These are phyloP conservation scores for Lathamus discolor DNA, from an alignment of 2,113 vertebrate genomes.

Conservation along the genomic window DNA sequence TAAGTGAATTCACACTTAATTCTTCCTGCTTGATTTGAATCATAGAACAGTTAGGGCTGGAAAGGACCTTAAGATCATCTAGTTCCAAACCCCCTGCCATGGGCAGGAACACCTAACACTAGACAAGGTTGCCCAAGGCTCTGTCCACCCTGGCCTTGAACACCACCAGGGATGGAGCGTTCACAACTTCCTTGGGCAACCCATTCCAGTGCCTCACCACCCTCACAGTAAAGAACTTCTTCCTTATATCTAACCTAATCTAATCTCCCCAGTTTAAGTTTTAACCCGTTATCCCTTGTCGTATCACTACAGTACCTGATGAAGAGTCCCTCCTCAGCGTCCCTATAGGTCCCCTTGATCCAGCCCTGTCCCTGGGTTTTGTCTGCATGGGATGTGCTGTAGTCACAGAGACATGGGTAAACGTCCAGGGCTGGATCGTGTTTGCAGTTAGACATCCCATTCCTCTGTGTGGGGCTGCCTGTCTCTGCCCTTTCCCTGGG, in stretches of 20 bases:
- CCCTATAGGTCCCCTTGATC: not conserved
- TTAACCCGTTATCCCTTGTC: not conserved
- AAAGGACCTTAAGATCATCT: not conserved
- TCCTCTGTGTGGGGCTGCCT: not conserved
- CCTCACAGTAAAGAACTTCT: not conserved
- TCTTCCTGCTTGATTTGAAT: not conserved
- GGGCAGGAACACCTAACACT: not conserved
- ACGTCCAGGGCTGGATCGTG: not conserved
- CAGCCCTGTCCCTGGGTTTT: not conserved
- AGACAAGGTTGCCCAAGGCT: not conserved
- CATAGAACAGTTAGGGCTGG: not conserved
- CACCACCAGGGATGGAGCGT: not conserved
- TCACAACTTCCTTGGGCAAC: not conserved
- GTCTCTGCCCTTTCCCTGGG: not conserved
- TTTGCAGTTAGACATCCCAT: not conserved
- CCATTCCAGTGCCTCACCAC: not conserved
- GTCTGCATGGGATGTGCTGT: not conserved
- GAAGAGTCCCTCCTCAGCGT: too few relatives aligned
- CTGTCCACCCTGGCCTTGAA: too few relatives aligned
- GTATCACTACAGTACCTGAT: not conserved
- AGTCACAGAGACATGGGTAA: rapidly evolving
- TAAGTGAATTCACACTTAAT: not conserved
- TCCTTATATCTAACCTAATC: not conserved
- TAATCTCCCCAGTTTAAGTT: not conserved
- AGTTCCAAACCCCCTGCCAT: not conserved